A percentile compares a stretch with the other conserved stretches of the same genome.
These are phyloP conservation scores for Labeo calbasu DNA, from an alignment of 2,797 vertebrate genomes.

Conservation along the genomic window DNA sequence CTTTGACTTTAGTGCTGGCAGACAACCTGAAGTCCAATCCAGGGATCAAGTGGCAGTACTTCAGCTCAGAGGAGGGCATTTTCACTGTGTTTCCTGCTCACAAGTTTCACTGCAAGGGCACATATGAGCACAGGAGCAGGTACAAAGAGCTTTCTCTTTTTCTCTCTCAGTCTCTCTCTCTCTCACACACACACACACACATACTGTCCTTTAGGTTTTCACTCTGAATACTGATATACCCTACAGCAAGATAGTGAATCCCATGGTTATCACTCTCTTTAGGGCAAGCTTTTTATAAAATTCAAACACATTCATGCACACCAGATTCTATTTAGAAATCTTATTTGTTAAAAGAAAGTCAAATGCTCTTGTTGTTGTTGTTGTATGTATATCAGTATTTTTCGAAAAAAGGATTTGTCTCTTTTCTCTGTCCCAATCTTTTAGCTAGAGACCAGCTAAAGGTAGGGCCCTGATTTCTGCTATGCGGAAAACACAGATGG, in stretches of 20 bases:
- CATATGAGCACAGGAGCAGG: conserved; percentile 97
- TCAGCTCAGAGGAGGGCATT: conserved; percentile 98
- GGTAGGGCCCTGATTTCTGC: too few species aligned
- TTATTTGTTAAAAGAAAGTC: background rate
- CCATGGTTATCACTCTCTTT: background rate
- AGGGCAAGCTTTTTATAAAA: background rate
- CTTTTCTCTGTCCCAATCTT: background rate
- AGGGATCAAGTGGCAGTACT: conserved; percentile 99
- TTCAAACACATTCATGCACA: background rate
- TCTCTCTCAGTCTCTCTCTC: fast-evolving
- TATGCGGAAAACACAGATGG: too few species aligned
- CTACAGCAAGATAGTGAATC: background rate
- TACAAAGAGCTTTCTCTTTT: conserved; percentile 60
- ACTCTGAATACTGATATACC: conserved; percentile 10
- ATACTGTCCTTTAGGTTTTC: background rate
- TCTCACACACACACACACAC: background rate
- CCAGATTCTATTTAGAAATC: background rate
- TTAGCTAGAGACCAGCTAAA: background rate
- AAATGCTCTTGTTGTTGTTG: background rate
- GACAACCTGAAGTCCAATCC: conserved; percentile 99
- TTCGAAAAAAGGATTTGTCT: background rate
- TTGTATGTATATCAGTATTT: background rate
- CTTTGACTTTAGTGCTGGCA: conserved; percentile 84
- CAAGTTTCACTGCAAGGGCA: conserved; percentile 96
- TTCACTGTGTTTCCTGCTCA: conserved; percentile 98